Conservation (phyloP, 2,797 vertebrate species). For the Antrozous pallidus region DNA sequence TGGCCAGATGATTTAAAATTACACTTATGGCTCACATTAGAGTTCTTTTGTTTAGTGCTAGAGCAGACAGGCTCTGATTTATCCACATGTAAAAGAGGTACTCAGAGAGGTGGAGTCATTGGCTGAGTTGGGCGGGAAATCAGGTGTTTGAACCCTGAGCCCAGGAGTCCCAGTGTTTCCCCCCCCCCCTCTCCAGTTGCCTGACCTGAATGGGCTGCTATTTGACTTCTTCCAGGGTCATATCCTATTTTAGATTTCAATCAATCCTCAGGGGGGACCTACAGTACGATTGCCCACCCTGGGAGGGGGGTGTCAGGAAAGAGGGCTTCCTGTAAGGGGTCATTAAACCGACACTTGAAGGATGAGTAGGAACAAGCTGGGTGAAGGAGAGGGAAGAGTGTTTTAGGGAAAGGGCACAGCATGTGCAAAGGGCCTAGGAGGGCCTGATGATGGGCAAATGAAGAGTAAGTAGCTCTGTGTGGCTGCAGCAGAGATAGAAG, state of each 20-base stretch:
- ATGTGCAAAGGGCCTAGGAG: neutral
- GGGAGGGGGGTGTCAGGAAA: neutral
- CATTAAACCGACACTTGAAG: neutral
- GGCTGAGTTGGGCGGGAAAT: neutral
- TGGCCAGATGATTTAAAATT: neutral
- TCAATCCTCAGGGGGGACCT: neutral
- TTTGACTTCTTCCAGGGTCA: neutral
- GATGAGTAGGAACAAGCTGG: neutral
- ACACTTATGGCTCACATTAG: neutral
- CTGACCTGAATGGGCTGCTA: neutral
- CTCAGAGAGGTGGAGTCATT: neutral
- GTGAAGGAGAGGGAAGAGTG: neutral
- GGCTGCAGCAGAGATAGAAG: neutral
- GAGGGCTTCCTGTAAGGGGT: neutral
- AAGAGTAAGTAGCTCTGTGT: neutral
- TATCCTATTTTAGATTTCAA: neutral
- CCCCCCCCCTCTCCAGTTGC: too few relatives aligned
- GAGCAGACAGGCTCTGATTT: neutral
- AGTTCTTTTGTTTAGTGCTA: neutral
- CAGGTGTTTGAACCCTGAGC: neutral
- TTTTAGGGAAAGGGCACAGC: neutral
- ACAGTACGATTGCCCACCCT: neutral
- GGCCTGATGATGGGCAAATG: neutral
- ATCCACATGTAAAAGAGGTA: neutral
- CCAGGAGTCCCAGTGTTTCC: neutral